Evolutionary conservation across 30 jellyfish, hydroid and myxozoan genomes (phyloP), one percentile per base, ranked within the genome.

Genomic region (Nemopilema nomurai): DNA sequence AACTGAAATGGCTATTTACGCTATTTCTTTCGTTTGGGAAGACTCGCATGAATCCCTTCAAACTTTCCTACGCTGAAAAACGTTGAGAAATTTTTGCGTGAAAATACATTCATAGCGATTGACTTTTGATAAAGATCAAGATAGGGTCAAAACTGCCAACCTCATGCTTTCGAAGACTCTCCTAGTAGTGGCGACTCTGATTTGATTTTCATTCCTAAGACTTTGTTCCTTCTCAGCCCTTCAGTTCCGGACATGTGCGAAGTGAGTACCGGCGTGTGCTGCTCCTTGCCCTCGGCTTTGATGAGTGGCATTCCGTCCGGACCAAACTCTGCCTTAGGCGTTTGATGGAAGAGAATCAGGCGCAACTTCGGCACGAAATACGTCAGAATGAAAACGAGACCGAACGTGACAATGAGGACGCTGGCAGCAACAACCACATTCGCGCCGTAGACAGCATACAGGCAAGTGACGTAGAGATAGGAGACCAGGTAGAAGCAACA

Each of bases 401-500:
- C 97, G 28, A 89, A 69, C 28, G 90, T 72, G 74, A 89, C 62
- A 76, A 85, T 51, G 85, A 94, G 69, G 26, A 89, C 91, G 25
- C 98, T 96, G 21, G 89, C 96, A 57, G 94, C 97, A 31, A 68
- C 96, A 22, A 88, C 96, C 62, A 94, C 83, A 49, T 85, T 77
- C 33, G 85, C 69, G 30, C 92, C 92, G n/a, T 67, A 75, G 26
- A 87, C 91, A 13, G 87, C 78, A 74, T 80, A 90, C 71, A 89
- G 13, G 29, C 95, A 72, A 27, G 94, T 63, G 63, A 94, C 68
- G 69, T 74, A 96, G 57, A 82, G 29, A 24, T 77, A 80, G 64
- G 90, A 67, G 28, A 64, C 79, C 66, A 94, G 81, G 77, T 87
- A 94, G 83, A 89, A 89, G 62, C 81, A 50, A 33, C 96, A 90